Base-by-base conservation (phyloP, 37 sponge, comb jelly and placozoan genomes). In the Eunapius fragilis region DNA sequence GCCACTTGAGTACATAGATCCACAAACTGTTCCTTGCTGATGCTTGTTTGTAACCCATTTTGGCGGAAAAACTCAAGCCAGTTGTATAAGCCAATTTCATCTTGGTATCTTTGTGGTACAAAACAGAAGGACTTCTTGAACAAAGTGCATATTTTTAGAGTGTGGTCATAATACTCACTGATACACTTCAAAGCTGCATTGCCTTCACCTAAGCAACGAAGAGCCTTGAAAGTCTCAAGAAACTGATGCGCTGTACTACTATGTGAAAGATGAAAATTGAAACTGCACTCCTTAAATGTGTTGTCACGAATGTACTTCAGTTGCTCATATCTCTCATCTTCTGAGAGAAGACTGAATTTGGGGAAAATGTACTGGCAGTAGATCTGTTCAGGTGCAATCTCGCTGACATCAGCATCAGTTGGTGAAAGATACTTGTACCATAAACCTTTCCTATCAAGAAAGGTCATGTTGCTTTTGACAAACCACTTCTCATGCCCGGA, bases 61-160 rank as follows among this genome's bases (percentile, higher is more conserved):
- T 48, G n/a, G 36, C 24, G n/a, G n/a, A 91, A 91, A 68, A 91
- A 91, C 1, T 50, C 74, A 58, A 86, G 19, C 91, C 91, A 91
- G 25, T 67, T 14, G 19, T 28, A 27, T 14, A 11, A 34, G 14
- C 23, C 37, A 28, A 47, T 25, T 12, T 12, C 19, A 37, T 71
- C 58, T 25, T 30, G 41, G 31, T 77, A 91, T 6, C 36, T 32
- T 26, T 58, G 69, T 12, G 81, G 76, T 3, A 86, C 71, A 58
- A 86, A 81, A 24, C 25, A 7, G 30, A 86, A 91, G 24, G 71
- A 23, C 0, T 82, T 28, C 3, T 33, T 25, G 78, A 91, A 91
- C 17, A 45, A 23, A 14, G 17, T 37, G 67, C 82, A 86, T 14
- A 91, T 82, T 0, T 33, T 24, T 19, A 37, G 2, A 34, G 36